Conservation (phyloP, 2,888 invertebrate genomes). For the Byasa hedistus region DNA sequence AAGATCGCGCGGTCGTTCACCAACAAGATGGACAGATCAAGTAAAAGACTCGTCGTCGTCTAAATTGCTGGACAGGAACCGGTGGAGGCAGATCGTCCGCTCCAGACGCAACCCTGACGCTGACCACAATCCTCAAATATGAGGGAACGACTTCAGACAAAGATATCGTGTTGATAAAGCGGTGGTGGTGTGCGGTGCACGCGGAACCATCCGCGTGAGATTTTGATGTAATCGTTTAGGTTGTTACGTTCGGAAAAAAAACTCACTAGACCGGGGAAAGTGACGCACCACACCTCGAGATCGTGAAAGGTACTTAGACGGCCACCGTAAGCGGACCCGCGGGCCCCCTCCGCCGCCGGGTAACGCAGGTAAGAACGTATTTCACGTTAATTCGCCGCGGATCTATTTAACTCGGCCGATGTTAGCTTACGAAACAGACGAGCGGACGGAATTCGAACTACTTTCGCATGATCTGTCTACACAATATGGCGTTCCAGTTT, state of each 20-base stretch:
- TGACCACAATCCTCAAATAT: too few species aligned
- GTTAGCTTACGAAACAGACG: conserved; percentile 69
- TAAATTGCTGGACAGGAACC: too few species aligned
- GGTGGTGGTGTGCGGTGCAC: conserved; percentile 44
- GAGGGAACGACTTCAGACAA: too few species aligned
- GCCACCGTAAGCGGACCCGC: conserved; percentile 54
- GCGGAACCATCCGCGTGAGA: conserved; percentile 69
- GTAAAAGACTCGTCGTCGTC: too few species aligned
- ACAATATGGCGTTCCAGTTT: conserved; percentile 65
- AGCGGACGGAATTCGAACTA: conserved; percentile 73
- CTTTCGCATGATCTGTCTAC: conserved; percentile 76
- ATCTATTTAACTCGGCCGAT: conserved; percentile 50
- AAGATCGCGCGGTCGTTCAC: too few species aligned
- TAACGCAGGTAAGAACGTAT: conserved; percentile 32
- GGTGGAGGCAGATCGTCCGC: too few species aligned
- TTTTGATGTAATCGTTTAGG: conserved; percentile 73
- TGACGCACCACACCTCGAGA: conserved; percentile 69
- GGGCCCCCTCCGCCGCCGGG: conserved; percentile 44
- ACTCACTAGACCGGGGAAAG: conserved; percentile 76
- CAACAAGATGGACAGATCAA: too few species aligned
- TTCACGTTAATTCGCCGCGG: conserved; percentile 52
- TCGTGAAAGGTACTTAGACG: conserved; percentile 75
- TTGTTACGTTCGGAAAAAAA: conserved; percentile 75
- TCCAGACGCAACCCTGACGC: too few species aligned
- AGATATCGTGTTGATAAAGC: too few species aligned